These are phyloP conservation scores for Paramuricea clavata DNA, from an alignment of 92 coral and sea anemone genomes.

Conservation along the genomic window DNA sequence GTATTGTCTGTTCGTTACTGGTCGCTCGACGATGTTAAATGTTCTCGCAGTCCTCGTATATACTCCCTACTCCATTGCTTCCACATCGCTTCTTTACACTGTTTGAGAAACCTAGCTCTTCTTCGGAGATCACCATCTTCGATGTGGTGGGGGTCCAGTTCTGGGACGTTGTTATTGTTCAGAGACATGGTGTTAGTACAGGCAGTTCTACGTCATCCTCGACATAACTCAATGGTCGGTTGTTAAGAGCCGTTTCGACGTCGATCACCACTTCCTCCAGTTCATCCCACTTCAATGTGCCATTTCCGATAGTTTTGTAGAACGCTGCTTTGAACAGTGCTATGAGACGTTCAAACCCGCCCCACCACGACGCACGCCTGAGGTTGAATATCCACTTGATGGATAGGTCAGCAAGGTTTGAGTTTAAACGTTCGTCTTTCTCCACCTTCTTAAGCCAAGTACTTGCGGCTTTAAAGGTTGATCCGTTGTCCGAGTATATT, in stretches of 20 bases:
- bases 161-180: not conserved
- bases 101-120: conserved; percentile 48
- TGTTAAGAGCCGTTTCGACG: conserved; percentile 51
- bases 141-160: conserved; percentile 34
- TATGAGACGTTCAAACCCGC: conserved; percentile 62
- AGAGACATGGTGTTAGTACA: conserved; percentile 47
- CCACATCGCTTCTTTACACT: conserved; percentile 64
- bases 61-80: conserved; percentile 62
- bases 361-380: conserved; percentile 50
- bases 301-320: conserved; percentile 46
- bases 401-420: too few species aligned
- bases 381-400: not conserved
- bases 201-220: conserved; percentile 69
- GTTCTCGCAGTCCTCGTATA: conserved; percentile 46
- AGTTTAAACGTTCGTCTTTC: too few species aligned
- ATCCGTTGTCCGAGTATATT: not conserved
- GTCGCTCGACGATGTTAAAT: conserved; percentile 42
- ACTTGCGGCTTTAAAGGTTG: not conserved
- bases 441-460: not conserved
- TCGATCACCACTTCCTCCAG: conserved; percentile 58
- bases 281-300: conserved; percentile 51
- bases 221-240: conserved; percentile 59
- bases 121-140: conserved; percentile 39
- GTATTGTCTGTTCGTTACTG: not conserved
- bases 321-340: conserved; percentile 53